A percentile compares a stretch with the other conserved stretches of the same genome.
phyloP scores from a whole-genome alignment of 1,140 invertebrate species.

The Choristoneura fumiferana region DNA sequence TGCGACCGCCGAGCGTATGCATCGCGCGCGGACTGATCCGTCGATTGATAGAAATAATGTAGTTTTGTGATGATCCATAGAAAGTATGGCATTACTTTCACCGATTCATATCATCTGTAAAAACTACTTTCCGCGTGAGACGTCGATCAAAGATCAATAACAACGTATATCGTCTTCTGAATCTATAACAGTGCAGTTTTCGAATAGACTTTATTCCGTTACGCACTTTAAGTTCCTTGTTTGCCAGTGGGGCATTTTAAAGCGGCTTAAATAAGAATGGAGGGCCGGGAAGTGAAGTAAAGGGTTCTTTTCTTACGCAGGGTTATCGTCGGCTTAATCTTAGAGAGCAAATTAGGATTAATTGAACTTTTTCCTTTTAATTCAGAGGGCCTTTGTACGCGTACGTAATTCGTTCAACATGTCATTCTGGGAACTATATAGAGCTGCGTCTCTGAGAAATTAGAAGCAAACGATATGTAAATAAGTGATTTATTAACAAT shows the following conservation, averaged over 20 bases:
- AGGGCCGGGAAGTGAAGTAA: slow-evolving; percentile 58
- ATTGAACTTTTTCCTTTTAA: slow-evolving; percentile 74
- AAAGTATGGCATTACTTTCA: slow-evolving; percentile 26
- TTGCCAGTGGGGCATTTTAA: slow-evolving; percentile 65
- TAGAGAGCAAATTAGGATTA: slow-evolving; percentile 75
- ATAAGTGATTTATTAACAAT: slow-evolving; percentile 17
- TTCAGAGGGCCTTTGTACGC: slow-evolving; percentile 55
- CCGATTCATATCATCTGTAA: slow-evolving; percentile 17
- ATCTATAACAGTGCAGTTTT: slow-evolving; percentile 37
- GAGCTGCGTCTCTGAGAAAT: slow-evolving; percentile 37
- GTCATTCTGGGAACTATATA: slow-evolving; percentile 45
- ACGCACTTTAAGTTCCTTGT: slow-evolving; percentile 71
- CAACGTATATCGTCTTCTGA: slow-evolving; percentile 28
- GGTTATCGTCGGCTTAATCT: slow-evolving; percentile 73
- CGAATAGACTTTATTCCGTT: slow-evolving; percentile 59
- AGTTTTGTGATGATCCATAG: slow-evolving; percentile 24
- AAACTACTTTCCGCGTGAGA: slow-evolving; percentile 13
- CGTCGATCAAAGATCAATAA: slow-evolving; percentile 27
- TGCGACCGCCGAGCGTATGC: slow-evolving; percentile 46
- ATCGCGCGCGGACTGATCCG: slow-evolving; percentile 42
- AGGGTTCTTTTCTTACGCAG: slow-evolving; percentile 64
- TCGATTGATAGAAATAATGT: slow-evolving; percentile 21
- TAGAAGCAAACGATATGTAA: neutral
- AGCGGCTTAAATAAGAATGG: slow-evolving; percentile 66
- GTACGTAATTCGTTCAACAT: slow-evolving; percentile 62